Base-by-base conservation (phyloP, 2,888 invertebrate species). In the Microplitis manilae region DNA sequence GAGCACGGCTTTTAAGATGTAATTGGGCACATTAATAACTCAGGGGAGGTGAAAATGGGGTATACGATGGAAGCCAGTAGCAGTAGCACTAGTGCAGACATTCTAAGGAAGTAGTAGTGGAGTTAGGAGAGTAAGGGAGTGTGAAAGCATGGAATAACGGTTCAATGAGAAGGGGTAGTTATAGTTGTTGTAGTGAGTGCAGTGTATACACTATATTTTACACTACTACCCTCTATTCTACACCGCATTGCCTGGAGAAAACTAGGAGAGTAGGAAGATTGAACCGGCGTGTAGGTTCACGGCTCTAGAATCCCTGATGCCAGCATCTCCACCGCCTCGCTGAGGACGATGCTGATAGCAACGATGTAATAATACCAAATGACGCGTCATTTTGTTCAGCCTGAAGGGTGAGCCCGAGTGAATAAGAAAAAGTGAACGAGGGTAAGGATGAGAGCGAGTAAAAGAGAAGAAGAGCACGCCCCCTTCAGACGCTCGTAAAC, bases 1-100 rank as follows among this genome's bases (percentile, higher is more conserved):
- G 92, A 91, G 91, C 92, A 91, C 91, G 91, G 92, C 92, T 92
- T 92, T 92, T 92, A 92, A 92, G 92, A 92, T 92, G 92, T 92
- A 92, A 92, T 92, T 92, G 92, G 92, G 91, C 90, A 91, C 92
- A 92, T 92, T 92, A 92, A 92, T 92, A 92, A 92, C 91, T 91
- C 90, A 88, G 87, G 84, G 87, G 87, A 79, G 80, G 75, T 76
- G 79, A 72, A 79, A 77, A 70, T 67, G 13, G 77, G 50, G 50
- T 50, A 8, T 50, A 50, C 50, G 50, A 50, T 50, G 50, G 13
- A 50, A 50, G 9, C 50, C 50, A 50, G 50, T 50, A 50, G 50
- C 50, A 13, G 50, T 50, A 50, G 69, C 76, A 75, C 73, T 73
- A 61, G 40, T 39, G 68, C 41, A 65, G n/a, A 41, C 6, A 69